phyloP scores from a whole-genome alignment of 2,797 vertebrate genomes.

The Crypturellus tataupa region DNA sequence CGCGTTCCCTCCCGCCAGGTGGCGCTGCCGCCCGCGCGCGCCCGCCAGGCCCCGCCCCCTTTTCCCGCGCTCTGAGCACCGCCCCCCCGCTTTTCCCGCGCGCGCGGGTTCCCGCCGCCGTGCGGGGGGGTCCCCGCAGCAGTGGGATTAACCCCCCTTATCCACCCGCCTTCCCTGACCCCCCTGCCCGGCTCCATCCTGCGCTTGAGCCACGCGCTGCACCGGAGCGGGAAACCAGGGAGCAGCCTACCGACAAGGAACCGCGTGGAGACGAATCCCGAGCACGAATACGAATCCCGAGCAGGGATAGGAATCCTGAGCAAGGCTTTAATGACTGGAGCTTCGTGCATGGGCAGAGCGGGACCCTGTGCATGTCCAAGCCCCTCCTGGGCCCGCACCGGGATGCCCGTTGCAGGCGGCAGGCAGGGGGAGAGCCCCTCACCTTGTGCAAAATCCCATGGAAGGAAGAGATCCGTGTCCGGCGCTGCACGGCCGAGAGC shows the following conservation, averaged over 20 bases:
- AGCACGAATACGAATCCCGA: neutral
- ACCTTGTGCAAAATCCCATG: neutral
- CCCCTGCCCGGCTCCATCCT: neutral
- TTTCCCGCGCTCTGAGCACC: no score
- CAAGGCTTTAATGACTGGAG: conserved; percentile 24
- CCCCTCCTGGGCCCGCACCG: neutral
- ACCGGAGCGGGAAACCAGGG: no score
- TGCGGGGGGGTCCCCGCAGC: no score
- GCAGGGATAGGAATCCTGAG: neutral
- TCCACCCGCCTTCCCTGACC: no score
- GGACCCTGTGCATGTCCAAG: neutral
- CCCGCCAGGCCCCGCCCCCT: no score
- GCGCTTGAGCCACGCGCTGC: no score
- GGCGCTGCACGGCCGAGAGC: neutral
- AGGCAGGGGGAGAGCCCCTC: accelerated
- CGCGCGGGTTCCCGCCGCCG: no score
- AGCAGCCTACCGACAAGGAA: neutral
- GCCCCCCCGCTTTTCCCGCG: no score
- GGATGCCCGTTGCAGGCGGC: neutral
- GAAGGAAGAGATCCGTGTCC: neutral
- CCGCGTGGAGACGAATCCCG: neutral
- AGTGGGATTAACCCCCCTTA: no score
- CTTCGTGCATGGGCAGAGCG: neutral
- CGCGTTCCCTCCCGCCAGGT: no score
- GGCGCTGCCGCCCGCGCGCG: no score